Conservation (phyloP, 1,140 invertebrate genomes). For the Tribolium madens region DNA sequence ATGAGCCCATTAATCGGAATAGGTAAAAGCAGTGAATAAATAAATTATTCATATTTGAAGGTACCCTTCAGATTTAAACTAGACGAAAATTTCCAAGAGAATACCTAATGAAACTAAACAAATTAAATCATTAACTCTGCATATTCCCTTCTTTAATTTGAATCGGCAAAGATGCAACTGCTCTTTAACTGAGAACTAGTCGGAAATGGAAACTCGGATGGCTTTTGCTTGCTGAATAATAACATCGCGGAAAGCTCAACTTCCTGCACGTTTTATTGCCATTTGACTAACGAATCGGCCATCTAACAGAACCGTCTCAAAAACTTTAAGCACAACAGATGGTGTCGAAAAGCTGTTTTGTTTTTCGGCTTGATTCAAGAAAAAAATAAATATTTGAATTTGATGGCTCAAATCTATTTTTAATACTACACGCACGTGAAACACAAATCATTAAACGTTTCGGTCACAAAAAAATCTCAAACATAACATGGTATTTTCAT, state of each 20-base stretch:
- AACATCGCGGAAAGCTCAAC: not conserved
- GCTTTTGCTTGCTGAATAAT: not conserved
- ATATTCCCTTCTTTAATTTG: not conserved
- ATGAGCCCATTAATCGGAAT: not conserved
- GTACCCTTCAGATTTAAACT: not conserved
- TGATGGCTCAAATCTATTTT: conserved; percentile 2
- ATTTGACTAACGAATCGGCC: conserved; percentile 22
- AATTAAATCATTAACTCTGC: not conserved
- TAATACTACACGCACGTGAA: not conserved
- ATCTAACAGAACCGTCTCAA: not conserved
- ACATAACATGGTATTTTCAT: too few species aligned
- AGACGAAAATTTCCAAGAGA: not conserved
- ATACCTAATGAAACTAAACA: not conserved
- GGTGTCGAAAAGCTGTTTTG: conserved; percentile 25
- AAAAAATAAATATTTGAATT: conserved; percentile 33
- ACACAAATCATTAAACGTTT: not conserved
- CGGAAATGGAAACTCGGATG: not conserved
- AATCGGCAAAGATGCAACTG: not conserved
- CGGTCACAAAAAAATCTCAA: not conserved
- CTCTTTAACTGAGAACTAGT: not conserved
- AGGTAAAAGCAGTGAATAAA: conserved; percentile 7
- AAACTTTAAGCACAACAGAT: conserved; percentile 2
- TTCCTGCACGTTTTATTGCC: conserved; percentile 12
- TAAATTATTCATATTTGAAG: conserved; percentile 23
- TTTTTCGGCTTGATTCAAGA: conserved; percentile 8